phyloP scores from a whole-genome alignment of 2,888 invertebrate species.

The Callinectes sapidus region DNA sequence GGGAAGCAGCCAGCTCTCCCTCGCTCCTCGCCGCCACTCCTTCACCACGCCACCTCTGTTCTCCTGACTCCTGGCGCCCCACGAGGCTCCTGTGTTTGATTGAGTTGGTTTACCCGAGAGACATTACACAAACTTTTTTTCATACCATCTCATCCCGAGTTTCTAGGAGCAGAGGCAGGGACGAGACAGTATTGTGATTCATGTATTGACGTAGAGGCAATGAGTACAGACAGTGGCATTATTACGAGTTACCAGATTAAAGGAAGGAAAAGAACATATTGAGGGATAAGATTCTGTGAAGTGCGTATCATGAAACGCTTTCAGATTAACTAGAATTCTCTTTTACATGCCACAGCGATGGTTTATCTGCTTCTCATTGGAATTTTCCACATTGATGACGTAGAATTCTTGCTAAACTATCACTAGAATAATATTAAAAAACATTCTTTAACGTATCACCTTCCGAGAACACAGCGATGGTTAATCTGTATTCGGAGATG shows the following conservation, averaged over 20 bases:
- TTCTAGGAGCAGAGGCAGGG: not conserved
- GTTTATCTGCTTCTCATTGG: not conserved
- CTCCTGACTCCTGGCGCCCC: constrained; percentile 38
- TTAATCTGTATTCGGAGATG: too few relatives aligned
- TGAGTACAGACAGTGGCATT: not conserved
- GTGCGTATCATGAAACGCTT: too few relatives aligned
- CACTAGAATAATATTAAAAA: too few relatives aligned
- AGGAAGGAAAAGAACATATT: too few relatives aligned
- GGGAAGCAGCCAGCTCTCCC: not conserved
- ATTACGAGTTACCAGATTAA: too few relatives aligned
- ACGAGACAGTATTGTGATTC: not conserved
- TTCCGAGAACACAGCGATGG: too few relatives aligned
- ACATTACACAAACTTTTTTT: constrained; percentile 20
- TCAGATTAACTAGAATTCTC: not conserved
- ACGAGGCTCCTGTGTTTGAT: constrained; percentile 29
- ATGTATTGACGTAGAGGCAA: not conserved
- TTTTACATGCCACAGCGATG: not conserved
- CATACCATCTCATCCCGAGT: not conserved
- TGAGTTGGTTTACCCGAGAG: constrained; percentile 35
- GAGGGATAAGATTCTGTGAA: too few relatives aligned
- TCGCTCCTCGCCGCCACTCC: not conserved
- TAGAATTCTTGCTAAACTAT: too few relatives aligned
- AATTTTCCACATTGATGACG: too few relatives aligned
- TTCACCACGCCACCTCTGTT: not conserved
- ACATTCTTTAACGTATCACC: too few relatives aligned